These are phyloP conservation scores for Thamnaconus septentrionalis DNA, from an alignment of 2,113 vertebrate genomes.

Conservation along the genomic window DNA sequence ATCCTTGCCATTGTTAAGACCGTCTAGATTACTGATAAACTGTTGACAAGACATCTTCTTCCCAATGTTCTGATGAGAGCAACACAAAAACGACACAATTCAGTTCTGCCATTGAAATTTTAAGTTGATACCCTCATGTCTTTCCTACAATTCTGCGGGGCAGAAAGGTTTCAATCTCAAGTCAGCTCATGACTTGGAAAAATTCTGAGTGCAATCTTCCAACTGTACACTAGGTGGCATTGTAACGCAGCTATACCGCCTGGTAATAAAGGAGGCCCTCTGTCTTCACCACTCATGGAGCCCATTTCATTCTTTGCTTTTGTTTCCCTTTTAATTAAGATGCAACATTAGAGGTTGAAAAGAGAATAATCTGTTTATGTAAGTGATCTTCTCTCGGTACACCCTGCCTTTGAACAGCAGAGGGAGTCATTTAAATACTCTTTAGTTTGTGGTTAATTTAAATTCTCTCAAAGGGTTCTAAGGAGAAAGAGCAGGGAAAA, in stretches of 20 bases:
- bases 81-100: constrained; percentile 1
- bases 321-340: constrained; percentile 16
- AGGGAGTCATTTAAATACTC: no score
- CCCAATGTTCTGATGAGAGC: constrained; percentile 88
- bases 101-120: neutral
- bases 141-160: neutral
- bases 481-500: no score
- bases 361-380: no score
- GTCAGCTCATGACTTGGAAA: neutral
- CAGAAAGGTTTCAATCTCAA: neutral
- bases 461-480: no score
- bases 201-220: constrained; percentile 1
- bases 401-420: no score
- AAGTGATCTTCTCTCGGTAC: no score
- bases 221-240: constrained; percentile 48
- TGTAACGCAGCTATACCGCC: constrained; percentile 9
- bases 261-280: neutral
- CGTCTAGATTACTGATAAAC: constrained; percentile 93
- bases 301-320: no score
- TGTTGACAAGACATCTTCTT: constrained; percentile 98
- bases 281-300: no score
- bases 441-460: no score
- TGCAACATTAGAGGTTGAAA: constrained; percentile 2
- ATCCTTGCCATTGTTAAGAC: constrained; percentile 91
- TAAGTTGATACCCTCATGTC: neutral